Conservation (phyloP, 2,797 vertebrate species). For the Enteromius argenteus region DNA sequence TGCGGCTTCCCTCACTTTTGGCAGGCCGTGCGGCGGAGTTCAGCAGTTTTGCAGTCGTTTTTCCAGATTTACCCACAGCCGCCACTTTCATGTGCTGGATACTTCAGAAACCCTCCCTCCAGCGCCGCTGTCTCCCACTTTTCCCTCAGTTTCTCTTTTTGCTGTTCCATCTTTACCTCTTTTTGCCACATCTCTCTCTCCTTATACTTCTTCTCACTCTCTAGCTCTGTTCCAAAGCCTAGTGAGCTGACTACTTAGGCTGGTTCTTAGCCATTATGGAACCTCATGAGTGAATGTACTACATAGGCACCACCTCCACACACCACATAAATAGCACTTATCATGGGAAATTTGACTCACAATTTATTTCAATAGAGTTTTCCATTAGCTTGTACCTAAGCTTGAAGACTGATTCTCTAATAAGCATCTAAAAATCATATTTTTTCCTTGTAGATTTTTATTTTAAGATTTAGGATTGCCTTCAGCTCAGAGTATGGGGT, state of each 20-base stretch:
- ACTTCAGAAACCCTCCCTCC: constrained; percentile 35
- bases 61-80: constrained; percentile 65
- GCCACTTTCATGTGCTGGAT: constrained; percentile 65
- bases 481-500: not conserved
- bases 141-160: constrained; percentile 18
- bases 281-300: no score
- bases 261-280: not conserved
- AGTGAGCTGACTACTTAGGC: not conserved
- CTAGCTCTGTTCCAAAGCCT: constrained; percentile 4
- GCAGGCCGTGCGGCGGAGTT: constrained; percentile 54
- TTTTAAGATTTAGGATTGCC: not conserved
- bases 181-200: constrained; percentile 24
- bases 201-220: not conserved
- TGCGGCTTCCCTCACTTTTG: constrained; percentile 58
- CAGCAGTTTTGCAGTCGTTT: constrained; percentile 64
- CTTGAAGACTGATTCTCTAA: not conserved
- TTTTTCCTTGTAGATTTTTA: not conserved
- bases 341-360: not conserved
- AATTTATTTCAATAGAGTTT: not conserved
- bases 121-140: constrained; percentile 31
- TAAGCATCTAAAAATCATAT: not conserved
- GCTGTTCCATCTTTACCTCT: constrained; percentile 27
- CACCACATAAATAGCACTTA: not conserved
- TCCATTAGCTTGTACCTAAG: not conserved
- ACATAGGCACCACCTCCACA: not conserved